Evolutionary conservation across 2,888 invertebrate species (phyloP).

Genomic region (Eilema depressum): DNA sequence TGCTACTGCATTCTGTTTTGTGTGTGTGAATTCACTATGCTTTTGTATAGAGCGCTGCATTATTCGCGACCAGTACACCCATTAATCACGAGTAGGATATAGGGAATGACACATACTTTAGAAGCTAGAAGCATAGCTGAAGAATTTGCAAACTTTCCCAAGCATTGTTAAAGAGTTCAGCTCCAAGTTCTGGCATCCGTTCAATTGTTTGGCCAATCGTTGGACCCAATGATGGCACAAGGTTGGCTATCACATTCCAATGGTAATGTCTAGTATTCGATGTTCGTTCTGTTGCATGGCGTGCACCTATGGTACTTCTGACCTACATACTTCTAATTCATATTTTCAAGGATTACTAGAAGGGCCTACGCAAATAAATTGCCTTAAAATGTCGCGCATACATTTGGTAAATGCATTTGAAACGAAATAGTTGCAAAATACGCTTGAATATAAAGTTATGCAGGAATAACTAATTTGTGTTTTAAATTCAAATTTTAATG

Average conservation of each 20-base stretch:
- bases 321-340: slow-evolving; percentile 47
- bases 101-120: not conserved
- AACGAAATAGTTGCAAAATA: slow-evolving; percentile 6
- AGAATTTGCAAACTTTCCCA: slow-evolving; percentile 42
- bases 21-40: not conserved
- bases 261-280: slow-evolving; percentile 40
- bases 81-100: slow-evolving; percentile 7
- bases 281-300: slow-evolving; percentile 22
- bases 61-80: slow-evolving; percentile 2
- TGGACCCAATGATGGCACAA: slow-evolving; percentile 36
- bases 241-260: slow-evolving; percentile 36
- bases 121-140: not conserved
- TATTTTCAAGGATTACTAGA: slow-evolving; percentile 47
- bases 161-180: slow-evolving; percentile 21
- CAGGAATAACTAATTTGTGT: not conserved
- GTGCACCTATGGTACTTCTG: slow-evolving; percentile 47
- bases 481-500: not conserved
- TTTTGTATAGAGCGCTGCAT: not conserved
- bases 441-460: not conserved
- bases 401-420: slow-evolving; percentile 23
- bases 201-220: slow-evolving; percentile 34
- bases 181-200: slow-evolving; percentile 30
- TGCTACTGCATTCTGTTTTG: not conserved
- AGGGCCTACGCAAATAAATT: slow-evolving; percentile 45
- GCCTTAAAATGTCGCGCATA: slow-evolving; percentile 34